Base-by-base conservation (phyloP, 2,113 vertebrate species). In the Alexandromys fortis region DNA sequence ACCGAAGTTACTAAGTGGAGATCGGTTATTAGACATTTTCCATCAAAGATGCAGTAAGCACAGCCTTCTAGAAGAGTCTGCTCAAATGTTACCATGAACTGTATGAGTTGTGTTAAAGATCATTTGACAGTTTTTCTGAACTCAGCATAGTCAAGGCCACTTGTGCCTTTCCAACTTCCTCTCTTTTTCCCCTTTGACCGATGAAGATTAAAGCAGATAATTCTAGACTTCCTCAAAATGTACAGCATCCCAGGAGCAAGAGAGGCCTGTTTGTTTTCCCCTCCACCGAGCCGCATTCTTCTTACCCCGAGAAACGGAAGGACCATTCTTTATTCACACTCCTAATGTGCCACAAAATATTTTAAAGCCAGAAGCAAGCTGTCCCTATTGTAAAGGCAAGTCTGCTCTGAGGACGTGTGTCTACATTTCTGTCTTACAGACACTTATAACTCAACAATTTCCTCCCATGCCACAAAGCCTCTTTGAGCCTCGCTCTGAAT, bases 321-420 rank as follows among this genome's bases (percentile, higher is more conserved):
- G 26, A 67, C 92, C 91, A 28, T 45, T 63, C 35, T 90, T 67
- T 42, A 89, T 13, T 81, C 76, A 52, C 4, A 90, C 52, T 22
- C 65, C 58, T 19, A 35, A 7, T 33, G 35, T 14, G 47, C n/a
- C 42, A n/a, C 22, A 58, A 38, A 73, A 42, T 16, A n/a, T 87
- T 92, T 87, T 86, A 92, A 90, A 92, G 90, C 82, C 83, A 94
- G 92, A 91, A 92, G 42, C 86, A 91, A 95, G 70, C 11, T 91
- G 73, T 67, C 21, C 17, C 72, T 47, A 68, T 26, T 63, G 3
- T 76, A 49, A 92, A 76, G 47, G 19, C 55, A 93, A 78, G 55
- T 42, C 47, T 67, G 10, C 14, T 30, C 1, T 47, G 58, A 78
- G 47, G 24, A 61, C 82, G 92, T 35, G 72, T 73, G 67, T 68